Base-by-base conservation (phyloP, 2,888 invertebrate species). In the Heteropelma amictum region DNA sequence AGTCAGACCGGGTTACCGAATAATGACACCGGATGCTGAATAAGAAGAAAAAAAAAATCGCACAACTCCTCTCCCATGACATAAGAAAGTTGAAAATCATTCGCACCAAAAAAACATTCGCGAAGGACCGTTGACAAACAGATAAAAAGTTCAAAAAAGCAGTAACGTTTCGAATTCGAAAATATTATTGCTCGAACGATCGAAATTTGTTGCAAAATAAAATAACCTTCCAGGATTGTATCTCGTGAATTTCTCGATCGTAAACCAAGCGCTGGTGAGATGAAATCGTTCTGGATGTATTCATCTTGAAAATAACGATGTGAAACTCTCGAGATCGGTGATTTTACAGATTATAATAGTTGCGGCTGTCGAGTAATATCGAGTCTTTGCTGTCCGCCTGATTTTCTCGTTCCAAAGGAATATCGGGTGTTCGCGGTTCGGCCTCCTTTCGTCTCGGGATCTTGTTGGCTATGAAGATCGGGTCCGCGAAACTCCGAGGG, bases 401-500 rank as follows among this genome's bases (percentile, higher is more conserved):
- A 65, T 70, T 54, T 75, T 70, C 65, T 61, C 47, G 70, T 70
- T 65, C 70, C 54, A 49, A 58, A 60, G 42, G 64, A 74, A 69
- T 69, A 74, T 74, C 73, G 45, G 38, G 58, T 65, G 64, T 64
- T 60, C 60, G 60, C 53, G 69, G 64, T 74, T 61, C 58, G 17
- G 28, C 19, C 47, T 65, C 38, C 45, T 53, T 21, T 51, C 35
- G 35, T 56, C 47, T 40, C 30, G 69, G 10, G 42, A 14, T 58
- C 58, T 56, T 47, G 45, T 51, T 53, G 60, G 54, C 47, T 19
- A 38, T 28, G 67, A 60, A 30, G 14, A 60, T 60, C 26, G 60
- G 33, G 47, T 35, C 38, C 58, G 33, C 12, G 64, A 23, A 38
- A 33, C 75, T 71, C 71, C 56, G 19, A 76, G 82, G 82, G 84